Conservation (phyloP, 2,113 vertebrate species). For the Ceuthmochares aereus region DNA sequence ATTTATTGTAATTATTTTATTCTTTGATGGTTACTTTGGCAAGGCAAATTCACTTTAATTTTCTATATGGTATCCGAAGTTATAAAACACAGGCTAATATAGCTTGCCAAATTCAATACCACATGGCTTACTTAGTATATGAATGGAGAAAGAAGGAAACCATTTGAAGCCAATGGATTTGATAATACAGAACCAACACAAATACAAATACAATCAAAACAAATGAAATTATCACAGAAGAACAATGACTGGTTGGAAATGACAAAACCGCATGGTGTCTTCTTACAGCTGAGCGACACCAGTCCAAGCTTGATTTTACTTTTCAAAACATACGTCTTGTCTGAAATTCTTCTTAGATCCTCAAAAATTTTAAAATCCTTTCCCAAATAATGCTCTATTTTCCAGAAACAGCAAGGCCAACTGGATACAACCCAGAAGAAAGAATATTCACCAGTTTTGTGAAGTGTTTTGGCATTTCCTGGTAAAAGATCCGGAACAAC, state of each 20-base stretch:
- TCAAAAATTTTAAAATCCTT: not conserved
- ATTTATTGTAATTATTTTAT: not conserved
- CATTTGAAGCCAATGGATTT: not conserved
- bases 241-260: not conserved
- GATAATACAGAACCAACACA: not conserved
- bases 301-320: not conserved
- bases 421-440: not conserved
- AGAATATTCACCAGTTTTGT: not conserved
- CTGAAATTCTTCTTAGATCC: not conserved
- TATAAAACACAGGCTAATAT: not conserved
- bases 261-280: not conserved
- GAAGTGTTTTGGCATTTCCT: not conserved
- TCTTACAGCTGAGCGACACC: not conserved
- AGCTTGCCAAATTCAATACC: not conserved
- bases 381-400: fast-evolving
- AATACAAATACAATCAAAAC: not conserved
- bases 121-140: not conserved
- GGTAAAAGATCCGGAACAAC: not conserved
- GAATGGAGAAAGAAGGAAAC: not conserved
- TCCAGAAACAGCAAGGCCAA: not conserved
- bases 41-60: not conserved
- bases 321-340: not conserved
- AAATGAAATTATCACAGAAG: not conserved
- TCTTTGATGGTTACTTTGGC: not conserved
- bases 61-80: not conserved